Base-by-base conservation (phyloP, 2,797 vertebrate species). In the Eupleurogrammus muticus region DNA sequence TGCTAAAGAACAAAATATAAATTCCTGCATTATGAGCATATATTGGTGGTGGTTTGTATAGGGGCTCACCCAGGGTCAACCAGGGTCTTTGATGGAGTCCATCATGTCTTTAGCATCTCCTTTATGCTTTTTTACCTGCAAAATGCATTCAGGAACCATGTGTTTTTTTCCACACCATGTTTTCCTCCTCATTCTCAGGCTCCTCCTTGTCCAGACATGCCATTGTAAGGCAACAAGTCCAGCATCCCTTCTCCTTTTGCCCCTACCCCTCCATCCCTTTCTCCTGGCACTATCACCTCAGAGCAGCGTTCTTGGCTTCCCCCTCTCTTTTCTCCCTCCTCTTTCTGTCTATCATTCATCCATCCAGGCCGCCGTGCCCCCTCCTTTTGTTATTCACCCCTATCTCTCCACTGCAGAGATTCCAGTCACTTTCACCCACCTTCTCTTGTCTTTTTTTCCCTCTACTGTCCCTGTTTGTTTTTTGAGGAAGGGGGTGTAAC, bases 401-500 rank as follows among this genome's bases (percentile, higher is more conserved):
- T 93, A 88, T 92, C 89, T 80, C 86, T 49, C 61, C 53, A 46
- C 70, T 60, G 79, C 90, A 92, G 87, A 84, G 75, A 85, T 88
- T 70, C 62, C 54, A 62, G 70, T 83, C 66, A 75, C 70, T 87
- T 65, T 73, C 44, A 5, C 54, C 51, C 46, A 57, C 60, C 46
- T 60, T 47, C 21, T 20, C 35, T 42, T 35, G 21, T 23, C 44
- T 28, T 28, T n/a, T 48, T 53, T 61, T 49, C 57, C 66, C 36
- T 19, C 55, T 40, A 68, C 58, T 68, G 57, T 80, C 67, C 53
- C 38, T 1, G 35, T 65, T 69, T 59, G 42, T 73, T 75, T 78
- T 76, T 58, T 28, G 16, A 61, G 44, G 38, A 21, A 42, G 6
- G 12, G 34, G 19, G 23, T 8, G 32, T 23, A 50, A 83, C 77